Evolutionary conservation across 2,888 invertebrate genomes (phyloP).

Genomic region (Pristionchus entomophagus): DNA sequence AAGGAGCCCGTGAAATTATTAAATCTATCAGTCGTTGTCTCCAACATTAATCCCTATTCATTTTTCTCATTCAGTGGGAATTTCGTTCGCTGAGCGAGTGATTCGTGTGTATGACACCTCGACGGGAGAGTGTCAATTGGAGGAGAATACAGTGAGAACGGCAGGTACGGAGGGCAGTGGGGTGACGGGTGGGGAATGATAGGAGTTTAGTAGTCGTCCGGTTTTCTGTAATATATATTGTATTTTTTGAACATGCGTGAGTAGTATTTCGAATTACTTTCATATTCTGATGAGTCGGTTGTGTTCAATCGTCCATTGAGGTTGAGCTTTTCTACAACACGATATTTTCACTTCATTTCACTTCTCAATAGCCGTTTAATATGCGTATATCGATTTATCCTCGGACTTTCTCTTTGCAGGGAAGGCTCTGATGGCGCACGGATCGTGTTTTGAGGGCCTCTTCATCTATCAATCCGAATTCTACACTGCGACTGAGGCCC

Average conservation of each 20-base stretch:
- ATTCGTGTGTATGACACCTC: constrained; percentile 2
- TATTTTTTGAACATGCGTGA: not conserved
- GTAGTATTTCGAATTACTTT: not conserved
- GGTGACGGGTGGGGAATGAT: not conserved
- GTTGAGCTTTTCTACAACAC: too few relatives aligned
- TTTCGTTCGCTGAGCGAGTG: constrained; percentile 13
- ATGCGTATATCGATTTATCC: too few relatives aligned
- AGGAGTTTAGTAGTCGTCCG: not conserved
- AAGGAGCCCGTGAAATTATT: too few relatives aligned
- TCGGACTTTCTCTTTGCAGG: not conserved
- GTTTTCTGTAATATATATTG: not conserved
- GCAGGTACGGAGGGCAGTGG: constrained; percentile 10
- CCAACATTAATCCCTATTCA: not conserved
- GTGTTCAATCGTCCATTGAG: not conserved
- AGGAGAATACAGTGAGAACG: constrained; percentile 32
- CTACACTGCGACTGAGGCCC: constrained; percentile 7
- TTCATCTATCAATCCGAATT: constrained; percentile 36
- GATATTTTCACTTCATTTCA: too few relatives aligned
- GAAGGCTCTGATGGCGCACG: not conserved
- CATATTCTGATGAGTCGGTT: too few relatives aligned
- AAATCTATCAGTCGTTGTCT: too few relatives aligned
- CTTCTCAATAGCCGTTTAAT: too few relatives aligned
- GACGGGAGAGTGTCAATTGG: constrained; percentile 15
- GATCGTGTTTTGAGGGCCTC: constrained; percentile 14
- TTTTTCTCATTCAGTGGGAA: constrained; percentile 16